Evolutionary conservation across 2,113 vertebrate genomes (phyloP), one percentile per base, ranked within the genome.

Genomic region (Nerophis lumbriciformis): DNA sequence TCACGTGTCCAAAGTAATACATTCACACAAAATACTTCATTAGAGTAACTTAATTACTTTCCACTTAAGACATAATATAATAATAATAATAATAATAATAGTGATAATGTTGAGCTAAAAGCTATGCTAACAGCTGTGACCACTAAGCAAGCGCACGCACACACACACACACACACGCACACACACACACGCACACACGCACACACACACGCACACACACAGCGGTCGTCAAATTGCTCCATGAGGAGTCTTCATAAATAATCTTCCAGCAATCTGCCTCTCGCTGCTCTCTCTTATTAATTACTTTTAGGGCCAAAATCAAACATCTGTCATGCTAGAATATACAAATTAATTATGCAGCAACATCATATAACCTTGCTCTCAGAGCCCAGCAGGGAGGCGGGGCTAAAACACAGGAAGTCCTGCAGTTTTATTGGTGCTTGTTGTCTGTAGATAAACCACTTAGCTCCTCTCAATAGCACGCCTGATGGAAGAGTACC

Each of bases 321-420:
- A 88, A 90, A 91, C 89, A 90, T 90, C 90, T 91, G 90, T 91
- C 89, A 88, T 83, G 79, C 75, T 83, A 83, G 83, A 86, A 90
- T 85, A 90, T 86, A 90, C 89, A 90, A 90, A 91, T 90, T 90
- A 91, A 92, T 91, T 90, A 88, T 89, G 88, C 88, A 87, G 85
- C 86, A 88, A 69, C 64, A 80, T 74, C 73, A 81, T 84, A 78
- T 74, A 82, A 76, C 80, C 79, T 16, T 54, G 63, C 54, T 62
- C 68, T 73, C 70, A 19, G 38, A 72, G 76, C 50, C 74, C 63
- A 4, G 16, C 56, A 45, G 50, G 8, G 50, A 11, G 42, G 39
- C 7, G 39, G 42, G 5, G 12, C 11, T 35, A 35, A 10, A 5
- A 37, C 13, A 36, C 12, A 15, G 50, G 4, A 13, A 21, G 50